Evolutionary conservation across 2,888 invertebrate genomes (phyloP), one percentile per base, ranked within the genome.

Genomic region (Drosophila cognata): DNA sequence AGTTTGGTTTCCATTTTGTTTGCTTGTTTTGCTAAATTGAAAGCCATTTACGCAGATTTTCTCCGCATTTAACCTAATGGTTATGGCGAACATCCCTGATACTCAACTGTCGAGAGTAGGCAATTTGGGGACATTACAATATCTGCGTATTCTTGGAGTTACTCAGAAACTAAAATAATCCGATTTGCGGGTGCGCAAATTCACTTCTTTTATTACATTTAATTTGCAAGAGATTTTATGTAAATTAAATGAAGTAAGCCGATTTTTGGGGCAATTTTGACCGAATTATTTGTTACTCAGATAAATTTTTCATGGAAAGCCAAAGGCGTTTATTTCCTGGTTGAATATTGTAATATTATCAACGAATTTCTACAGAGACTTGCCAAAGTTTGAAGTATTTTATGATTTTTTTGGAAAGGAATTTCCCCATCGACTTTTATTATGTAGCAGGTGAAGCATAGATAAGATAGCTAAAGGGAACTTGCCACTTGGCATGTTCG

Each of bases 1-100:
- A 68, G 71, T 67, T 73, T 59, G 48, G 79, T 68, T 71, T 69
- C 61, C 62, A 61, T 58, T 73, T 31, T 38, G 67, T 50, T 74
- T 55, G 66, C 61, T 67, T 69, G 66, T 69, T 74, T 67, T 41
- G 71, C 74, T 63, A 70, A 74, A 80, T 82, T 82, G 82, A 65
- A 75, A 81, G 71, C 82, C 61, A 71, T 82, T 81, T 60, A 63
- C 56, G 52, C 64, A 70, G 73, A 77, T 74, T 77, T 79, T 55
- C 13, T 46, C 53, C 46, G 64, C 73, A 67, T 79, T 79, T 69
- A 73, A 56, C 58, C 55, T 69, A 73, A 82, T 75, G 76, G 68
- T 71, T 65, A 71, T 70, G 59, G 59, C 7, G 28, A 25, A 25
- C 46, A 52, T 35, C 52, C 56, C 35, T 35, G 31, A 65, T 46